A percentile compares a stretch with the other conserved stretches of the same genome.
phyloP scores from a whole-genome alignment of 64 coral and sea anemone genomes.

The Pachyseris speciosa region DNA sequence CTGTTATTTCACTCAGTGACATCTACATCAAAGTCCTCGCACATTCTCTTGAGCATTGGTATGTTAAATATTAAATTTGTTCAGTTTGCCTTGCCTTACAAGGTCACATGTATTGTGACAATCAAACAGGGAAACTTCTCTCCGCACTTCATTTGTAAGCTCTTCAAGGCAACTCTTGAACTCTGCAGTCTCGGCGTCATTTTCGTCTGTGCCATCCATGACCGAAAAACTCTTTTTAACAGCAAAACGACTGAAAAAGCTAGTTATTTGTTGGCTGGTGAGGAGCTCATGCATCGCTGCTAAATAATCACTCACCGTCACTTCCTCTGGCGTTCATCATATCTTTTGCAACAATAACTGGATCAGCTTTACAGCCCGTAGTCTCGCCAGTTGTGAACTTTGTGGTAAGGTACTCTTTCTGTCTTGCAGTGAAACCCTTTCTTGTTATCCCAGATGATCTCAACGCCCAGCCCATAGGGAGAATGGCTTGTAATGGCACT shows the following conservation, averaged over 20 bases:
- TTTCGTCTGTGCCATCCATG: neutral
- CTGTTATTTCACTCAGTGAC: neutral
- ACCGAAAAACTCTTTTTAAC: neutral
- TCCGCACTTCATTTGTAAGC: neutral
- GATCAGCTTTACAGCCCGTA: constrained; percentile 28
- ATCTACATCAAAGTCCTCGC: neutral
- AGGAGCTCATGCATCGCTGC: constrained; percentile 42
- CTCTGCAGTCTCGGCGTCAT: neutral
- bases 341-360: constrained; percentile 32
- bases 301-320: constrained; percentile 32
- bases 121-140: constrained; percentile 1
- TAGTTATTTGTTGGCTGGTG: constrained; percentile 39
- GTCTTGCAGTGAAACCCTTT: constrained; percentile 22
- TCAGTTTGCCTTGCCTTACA: constrained; percentile 1
- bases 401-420: constrained; percentile 24
- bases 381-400: constrained; percentile 43
- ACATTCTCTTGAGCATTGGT: constrained; percentile 1
- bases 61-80: constrained; percentile 1
- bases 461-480: constrained; percentile 41
- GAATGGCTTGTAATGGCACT: neutral
- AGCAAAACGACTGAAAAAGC: constrained; percentile 45
- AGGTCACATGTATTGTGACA: neutral
- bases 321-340: constrained; percentile 38
- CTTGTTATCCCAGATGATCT: neutral
- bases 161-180: neutral